These are phyloP conservation scores for Ctenodactylus gundi DNA, from an alignment of 2,113 vertebrate species.

Conservation along the genomic window DNA sequence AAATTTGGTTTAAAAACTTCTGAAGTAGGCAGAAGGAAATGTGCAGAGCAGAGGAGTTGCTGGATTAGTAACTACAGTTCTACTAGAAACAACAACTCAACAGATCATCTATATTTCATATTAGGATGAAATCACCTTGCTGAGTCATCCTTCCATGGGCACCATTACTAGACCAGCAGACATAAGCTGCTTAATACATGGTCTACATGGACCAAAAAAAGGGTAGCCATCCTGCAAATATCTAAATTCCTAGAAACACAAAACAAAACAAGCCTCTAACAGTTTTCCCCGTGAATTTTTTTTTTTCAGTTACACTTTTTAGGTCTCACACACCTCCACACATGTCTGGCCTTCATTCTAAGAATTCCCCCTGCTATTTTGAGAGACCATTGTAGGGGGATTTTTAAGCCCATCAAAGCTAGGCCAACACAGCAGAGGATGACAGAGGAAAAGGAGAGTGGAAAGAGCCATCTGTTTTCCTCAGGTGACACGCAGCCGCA, in stretches of 20 bases:
- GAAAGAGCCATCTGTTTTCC: not conserved
- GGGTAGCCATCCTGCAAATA: not conserved
- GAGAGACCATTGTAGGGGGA: not conserved
- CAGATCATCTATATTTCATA: not conserved
- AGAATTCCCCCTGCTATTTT: not conserved
- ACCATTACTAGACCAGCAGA: rapidly evolving
- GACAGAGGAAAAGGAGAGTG: not conserved
- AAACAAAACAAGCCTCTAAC: not conserved
- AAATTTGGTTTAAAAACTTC: not conserved
- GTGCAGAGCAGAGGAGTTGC: not conserved
- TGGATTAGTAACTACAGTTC: not conserved
- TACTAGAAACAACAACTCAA: not conserved
- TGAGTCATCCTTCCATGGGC: rapidly evolving
- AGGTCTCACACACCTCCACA: not conserved
- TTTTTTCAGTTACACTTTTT: not conserved
- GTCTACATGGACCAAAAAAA: not conserved
- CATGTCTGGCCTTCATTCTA: not conserved
- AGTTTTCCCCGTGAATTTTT: not conserved
- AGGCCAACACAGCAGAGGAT: not conserved
- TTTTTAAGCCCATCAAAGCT: too few species aligned
- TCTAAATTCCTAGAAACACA: not conserved
- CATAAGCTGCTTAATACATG: not conserved
- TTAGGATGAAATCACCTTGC: too few species aligned
- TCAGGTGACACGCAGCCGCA: not conserved
- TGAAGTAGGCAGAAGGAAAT: not conserved